Conservation (phyloP, 2,888 invertebrate genomes). For the Globia sparganii region DNA sequence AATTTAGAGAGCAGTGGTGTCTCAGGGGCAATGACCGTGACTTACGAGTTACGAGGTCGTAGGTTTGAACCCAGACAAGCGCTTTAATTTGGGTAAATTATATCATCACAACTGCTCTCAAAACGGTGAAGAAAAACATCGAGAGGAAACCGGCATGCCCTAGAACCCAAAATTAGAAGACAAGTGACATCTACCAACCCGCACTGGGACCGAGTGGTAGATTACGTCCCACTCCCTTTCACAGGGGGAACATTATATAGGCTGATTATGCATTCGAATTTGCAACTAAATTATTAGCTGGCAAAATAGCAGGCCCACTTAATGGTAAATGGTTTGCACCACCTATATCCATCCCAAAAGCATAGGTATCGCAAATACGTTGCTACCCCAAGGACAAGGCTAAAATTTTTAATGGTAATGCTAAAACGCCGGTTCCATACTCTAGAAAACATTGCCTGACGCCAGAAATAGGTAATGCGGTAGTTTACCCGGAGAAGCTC, state of each 20-base stretch:
- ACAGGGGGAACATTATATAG: background rate
- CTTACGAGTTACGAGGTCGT: background rate
- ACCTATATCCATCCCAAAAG: background rate
- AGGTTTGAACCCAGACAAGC: background rate
- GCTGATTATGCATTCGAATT: too few relatives aligned
- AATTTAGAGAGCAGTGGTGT: background rate
- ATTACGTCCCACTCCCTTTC: too few relatives aligned
- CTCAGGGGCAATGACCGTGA: background rate
- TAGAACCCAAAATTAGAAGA: background rate
- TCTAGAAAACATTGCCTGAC: background rate
- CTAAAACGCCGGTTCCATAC: background rate
- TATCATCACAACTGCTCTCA: background rate
- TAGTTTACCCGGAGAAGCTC: background rate
- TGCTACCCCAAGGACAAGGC: too few relatives aligned
- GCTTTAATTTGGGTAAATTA: background rate
- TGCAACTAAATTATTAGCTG: background rate
- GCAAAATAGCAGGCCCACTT: too few relatives aligned
- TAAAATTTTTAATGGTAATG: background rate
- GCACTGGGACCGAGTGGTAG: background rate
- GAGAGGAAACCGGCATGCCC: background rate
- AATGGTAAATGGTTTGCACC: background rate
- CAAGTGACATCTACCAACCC: background rate
- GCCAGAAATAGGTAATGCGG: background rate
- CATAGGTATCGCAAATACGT: background rate
- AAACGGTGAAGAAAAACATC: background rate